phyloP scores from a whole-genome alignment of 2,888 invertebrate species.

The Cephus spinipes region DNA sequence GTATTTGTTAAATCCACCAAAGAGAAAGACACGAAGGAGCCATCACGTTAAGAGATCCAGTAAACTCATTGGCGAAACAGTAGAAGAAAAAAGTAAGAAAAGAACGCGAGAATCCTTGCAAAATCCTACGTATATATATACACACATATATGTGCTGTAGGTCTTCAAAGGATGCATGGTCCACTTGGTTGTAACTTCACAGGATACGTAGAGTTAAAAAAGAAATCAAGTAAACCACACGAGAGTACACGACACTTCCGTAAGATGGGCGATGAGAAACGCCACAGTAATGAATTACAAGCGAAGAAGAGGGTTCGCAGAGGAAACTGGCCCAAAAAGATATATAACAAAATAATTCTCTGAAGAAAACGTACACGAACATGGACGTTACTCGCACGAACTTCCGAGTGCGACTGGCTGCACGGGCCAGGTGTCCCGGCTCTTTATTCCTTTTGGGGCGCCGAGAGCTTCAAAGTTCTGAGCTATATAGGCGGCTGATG shows the following conservation, averaged over 20 bases:
- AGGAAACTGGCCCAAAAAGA: neutral
- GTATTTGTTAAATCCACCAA: neutral
- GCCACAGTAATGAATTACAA: neutral
- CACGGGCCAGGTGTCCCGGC: slow-evolving; percentile 60
- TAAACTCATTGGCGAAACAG: neutral
- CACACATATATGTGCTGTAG: neutral
- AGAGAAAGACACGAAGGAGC: neutral
- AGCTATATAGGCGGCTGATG: slow-evolving; percentile 51
- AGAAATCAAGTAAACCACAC: neutral
- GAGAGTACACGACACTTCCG: neutral
- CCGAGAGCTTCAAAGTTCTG: slow-evolving; percentile 47
- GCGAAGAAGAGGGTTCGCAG: neutral
- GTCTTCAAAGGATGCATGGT: neutral
- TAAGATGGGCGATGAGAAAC: neutral
- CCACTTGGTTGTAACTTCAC: neutral
- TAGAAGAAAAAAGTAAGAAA: neutral
- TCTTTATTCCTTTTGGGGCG: slow-evolving; percentile 64
- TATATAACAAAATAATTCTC: neutral
- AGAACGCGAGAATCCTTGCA: neutral
- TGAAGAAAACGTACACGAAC: neutral
- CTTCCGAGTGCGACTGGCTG: slow-evolving; percentile 35
- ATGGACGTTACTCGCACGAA: neutral
- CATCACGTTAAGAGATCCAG: neutral
- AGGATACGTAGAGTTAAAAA: neutral
- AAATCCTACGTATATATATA: neutral